Conservation (phyloP, 2,888 invertebrate genomes). For the Uropetala carovei region DNA sequence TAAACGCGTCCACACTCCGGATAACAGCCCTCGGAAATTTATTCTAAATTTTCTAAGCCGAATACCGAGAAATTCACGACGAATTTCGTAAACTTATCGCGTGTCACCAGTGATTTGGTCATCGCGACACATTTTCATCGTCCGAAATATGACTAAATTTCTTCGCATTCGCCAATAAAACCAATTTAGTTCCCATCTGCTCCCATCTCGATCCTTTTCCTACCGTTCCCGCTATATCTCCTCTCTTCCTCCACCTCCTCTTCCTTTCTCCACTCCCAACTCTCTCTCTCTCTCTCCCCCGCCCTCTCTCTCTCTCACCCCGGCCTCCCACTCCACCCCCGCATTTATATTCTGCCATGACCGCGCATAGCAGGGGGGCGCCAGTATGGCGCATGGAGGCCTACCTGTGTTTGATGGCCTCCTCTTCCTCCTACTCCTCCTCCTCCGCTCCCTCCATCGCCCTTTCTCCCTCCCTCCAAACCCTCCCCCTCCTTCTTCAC, state of each 20-base stretch:
- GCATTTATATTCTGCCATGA: constrained; percentile 54
- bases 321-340: constrained; percentile 11
- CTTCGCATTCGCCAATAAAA: neutral
- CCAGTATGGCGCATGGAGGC: constrained; percentile 40
- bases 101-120: neutral
- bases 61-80: neutral
- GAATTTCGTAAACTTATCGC: neutral
- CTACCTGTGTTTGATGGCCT: constrained; percentile 64
- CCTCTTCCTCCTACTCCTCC: neutral
- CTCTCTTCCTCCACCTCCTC: neutral
- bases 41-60: neutral
- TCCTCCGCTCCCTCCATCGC: constrained; percentile 16
- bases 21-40: neutral
- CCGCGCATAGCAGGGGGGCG: constrained; percentile 63
- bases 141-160: neutral
- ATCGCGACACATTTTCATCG: neutral
- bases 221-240: neutral
- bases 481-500: neutral
- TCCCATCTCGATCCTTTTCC: neutral
- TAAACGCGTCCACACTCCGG: neutral
- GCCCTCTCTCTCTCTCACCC: neutral
- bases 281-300: neutral
- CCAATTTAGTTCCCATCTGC: constrained; percentile 35
- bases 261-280: neutral
- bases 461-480: constrained; percentile 5